Evolutionary conservation across 2,113 vertebrate species (phyloP).

Genomic region (Prochilodus magdalenae): DNA sequence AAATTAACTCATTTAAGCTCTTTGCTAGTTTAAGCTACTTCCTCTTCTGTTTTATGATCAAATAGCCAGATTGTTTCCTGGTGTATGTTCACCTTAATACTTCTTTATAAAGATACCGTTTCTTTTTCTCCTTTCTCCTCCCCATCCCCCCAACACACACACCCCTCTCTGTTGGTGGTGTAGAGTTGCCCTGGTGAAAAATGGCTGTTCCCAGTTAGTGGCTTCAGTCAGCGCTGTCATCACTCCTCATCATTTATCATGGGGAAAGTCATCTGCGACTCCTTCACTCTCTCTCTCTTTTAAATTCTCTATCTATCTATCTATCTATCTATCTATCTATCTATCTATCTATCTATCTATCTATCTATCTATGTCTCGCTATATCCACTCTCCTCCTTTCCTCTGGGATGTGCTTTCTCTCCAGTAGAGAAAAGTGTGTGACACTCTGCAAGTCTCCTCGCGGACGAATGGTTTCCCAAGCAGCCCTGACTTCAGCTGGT

Average conservation of each 20-base stretch:
- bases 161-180: constrained; percentile 25
- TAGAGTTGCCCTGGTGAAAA: constrained; percentile 23
- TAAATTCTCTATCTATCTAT: too few species aligned
- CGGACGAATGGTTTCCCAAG: constrained; percentile 31
- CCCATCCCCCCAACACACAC: neutral
- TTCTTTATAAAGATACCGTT: neutral
- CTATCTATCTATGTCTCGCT: neutral
- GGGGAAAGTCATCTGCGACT: constrained; percentile 27
- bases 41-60: neutral
- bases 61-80: neutral
- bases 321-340: neutral
- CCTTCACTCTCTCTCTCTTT: constrained; percentile 11
- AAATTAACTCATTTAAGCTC: too few species aligned
- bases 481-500: constrained; percentile 25
- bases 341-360: neutral
- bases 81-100: neutral
- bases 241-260: constrained; percentile 51
- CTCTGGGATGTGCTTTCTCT: constrained; percentile 38
- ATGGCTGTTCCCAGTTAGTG: constrained; percentile 41
- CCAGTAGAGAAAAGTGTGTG: constrained; percentile 22
- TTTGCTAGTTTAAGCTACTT: too few species aligned
- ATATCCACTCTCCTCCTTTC: constrained; percentile 40
- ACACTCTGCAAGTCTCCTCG: constrained; percentile 47
- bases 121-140: neutral
- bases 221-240: constrained; percentile 43